These are phyloP conservation scores for Miichthys miiuy DNA, from an alignment of 2,797 vertebrate species.

Conservation along the genomic window DNA sequence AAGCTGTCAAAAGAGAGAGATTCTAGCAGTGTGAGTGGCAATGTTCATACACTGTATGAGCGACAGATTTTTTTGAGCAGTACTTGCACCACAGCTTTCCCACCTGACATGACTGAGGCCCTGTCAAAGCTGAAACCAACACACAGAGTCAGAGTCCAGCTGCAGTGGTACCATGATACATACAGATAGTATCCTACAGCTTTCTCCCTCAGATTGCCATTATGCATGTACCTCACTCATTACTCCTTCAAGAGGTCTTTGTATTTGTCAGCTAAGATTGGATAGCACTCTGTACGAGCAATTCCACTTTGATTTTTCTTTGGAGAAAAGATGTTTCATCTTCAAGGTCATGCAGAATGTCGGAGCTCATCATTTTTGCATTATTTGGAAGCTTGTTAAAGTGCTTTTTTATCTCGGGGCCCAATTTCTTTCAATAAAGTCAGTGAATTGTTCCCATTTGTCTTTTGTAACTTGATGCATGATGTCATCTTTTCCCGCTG, in stretches of 20 bases:
- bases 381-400: background rate
- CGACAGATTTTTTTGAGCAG: no score
- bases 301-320: background rate
- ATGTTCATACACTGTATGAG: no score
- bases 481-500: background rate
- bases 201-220: no score
- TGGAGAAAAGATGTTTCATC: background rate
- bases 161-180: no score
- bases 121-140: no score
- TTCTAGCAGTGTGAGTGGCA: no score
- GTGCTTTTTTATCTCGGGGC: background rate
- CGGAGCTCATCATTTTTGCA: slow-evolving; percentile 5
- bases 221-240: no score
- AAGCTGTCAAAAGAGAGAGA: no score
- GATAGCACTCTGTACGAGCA: background rate
- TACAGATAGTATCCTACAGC: no score
- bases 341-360: slow-evolving; percentile 1
- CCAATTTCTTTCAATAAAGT: background rate
- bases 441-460: background rate
- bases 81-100: no score
- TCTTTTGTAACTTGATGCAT: background rate
- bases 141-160: no score
- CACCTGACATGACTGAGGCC: no score
- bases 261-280: slow-evolving; percentile 6
- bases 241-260: slow-evolving; percentile 1